Conservation (phyloP, 2,888 invertebrate genomes). For the Brachypterus glaber region DNA sequence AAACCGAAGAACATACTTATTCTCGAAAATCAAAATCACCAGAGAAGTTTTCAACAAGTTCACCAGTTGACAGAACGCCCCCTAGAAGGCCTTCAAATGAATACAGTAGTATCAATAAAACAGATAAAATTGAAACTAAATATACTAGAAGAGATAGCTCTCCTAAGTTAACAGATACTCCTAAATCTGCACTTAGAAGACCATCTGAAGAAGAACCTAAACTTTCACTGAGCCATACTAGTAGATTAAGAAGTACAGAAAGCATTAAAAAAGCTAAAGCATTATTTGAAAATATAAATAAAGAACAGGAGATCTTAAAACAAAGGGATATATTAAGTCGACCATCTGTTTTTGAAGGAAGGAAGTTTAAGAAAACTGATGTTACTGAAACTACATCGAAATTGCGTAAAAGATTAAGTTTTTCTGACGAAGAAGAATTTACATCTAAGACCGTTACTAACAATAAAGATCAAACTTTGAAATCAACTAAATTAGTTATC, state of each 20-base stretch:
- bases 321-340: conserved; percentile 44
- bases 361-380: conserved; percentile 19
- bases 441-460: conserved; percentile 5
- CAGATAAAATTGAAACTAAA: conserved; percentile 13
- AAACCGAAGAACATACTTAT: conserved; percentile 22
- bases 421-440: conserved; percentile 13
- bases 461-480: conserved; percentile 17
- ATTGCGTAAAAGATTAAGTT: conserved; percentile 12
- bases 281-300: conserved; percentile 54
- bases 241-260: conserved; percentile 47
- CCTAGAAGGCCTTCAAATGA: conserved; percentile 25
- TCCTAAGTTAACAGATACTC: conserved; percentile 24
- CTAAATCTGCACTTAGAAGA: conserved; percentile 35
- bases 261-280: conserved; percentile 63
- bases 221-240: conserved; percentile 29
- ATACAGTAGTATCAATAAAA: conserved; percentile 16
- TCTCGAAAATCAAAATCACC: conserved; percentile 15
- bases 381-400: conserved; percentile 2
- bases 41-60: conserved; percentile 12
- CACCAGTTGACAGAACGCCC: conserved; percentile 24
- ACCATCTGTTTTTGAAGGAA: conserved; percentile 43
- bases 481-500: conserved; percentile 21
- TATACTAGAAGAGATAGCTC: conserved; percentile 17
- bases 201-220: conserved; percentile 34
- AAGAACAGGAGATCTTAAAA: conserved; percentile 32